Base-by-base conservation (phyloP, 2,888 invertebrate species). In the Tribolium freemani region DNA sequence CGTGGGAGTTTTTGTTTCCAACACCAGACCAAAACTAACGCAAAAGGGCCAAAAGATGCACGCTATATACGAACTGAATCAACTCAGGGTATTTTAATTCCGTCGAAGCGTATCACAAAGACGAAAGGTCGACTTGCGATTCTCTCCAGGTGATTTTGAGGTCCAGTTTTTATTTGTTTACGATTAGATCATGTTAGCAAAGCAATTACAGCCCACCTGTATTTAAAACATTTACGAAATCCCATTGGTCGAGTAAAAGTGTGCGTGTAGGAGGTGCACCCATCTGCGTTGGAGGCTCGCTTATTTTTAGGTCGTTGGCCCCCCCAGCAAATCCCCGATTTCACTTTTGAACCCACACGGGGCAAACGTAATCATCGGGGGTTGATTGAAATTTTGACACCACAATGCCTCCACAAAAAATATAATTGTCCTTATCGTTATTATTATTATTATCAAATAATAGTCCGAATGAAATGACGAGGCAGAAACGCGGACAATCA, bases 281-380 rank as follows among this genome's bases (percentile, higher is more conserved):
- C 76, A 75, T 76, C 75, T 79, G 83, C 82, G 83, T 83, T 83
- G 84, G 84, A 82, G 56, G 83, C 81, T 79, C 74, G 77, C 78
- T 79, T 81, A 79, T 80, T 83, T 83, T 81, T 82, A 77, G 84
- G 83, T 84, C 84, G 79, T 78, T 82, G 84, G 76, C 79, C 83
- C 81, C 73, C 75, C 69, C 57, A 50, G 45, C 45, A 54, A 64
- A 63, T 48, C 63, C 63, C 63, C 38, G 58, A 60, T 61, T 69
- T 61, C 69, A 61, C 61, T 69, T 69, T 69, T 69, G 54, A 54
- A 66, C 66, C 66, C 38, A 63, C 66, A 54, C 54, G 30, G 63
- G 63, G 50, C 63, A 26, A 60, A 48, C 21, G 31, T 20, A 51
- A 64, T 50, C 5, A 26, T 20, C 45, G 16, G 16, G 51, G 50